A percentile compares a stretch with the other conserved stretches of the same genome.
phyloP scores from a whole-genome alignment of 2,888 invertebrate genomes.

The Mystacides longicornis region DNA sequence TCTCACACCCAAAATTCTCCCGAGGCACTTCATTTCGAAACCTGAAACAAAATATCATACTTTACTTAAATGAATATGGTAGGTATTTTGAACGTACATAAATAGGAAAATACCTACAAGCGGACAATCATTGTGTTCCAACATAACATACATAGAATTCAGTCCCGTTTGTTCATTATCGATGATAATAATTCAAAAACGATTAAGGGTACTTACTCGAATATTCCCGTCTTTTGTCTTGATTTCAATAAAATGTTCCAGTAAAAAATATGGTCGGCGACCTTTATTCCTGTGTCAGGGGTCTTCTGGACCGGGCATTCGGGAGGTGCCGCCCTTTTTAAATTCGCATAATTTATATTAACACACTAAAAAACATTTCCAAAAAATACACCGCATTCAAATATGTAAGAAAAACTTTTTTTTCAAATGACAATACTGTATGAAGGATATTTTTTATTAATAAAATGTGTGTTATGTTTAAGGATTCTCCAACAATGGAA shows the following conservation, averaged over 20 bases:
- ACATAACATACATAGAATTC: neutral
- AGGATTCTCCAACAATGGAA: neutral
- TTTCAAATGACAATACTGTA: neutral
- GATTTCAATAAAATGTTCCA: neutral
- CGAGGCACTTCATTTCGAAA: too few species aligned
- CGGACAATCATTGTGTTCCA: too few species aligned
- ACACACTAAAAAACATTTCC: neutral
- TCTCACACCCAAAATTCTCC: too few species aligned
- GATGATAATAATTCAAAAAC: constrained; percentile 1
- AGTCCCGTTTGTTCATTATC: constrained; percentile 1
- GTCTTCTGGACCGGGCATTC: neutral
- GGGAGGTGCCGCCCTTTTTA: neutral
- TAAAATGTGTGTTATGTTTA: neutral
- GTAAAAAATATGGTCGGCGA: neutral
- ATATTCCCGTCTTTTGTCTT: neutral
- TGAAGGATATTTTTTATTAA: neutral
- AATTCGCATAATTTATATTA: neutral
- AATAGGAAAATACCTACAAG: too few species aligned
- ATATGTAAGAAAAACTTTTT: neutral
- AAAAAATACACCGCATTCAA: neutral
- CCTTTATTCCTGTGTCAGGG: neutral
- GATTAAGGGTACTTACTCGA: neutral
- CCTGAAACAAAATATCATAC: too few species aligned
- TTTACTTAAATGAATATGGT: too few species aligned
- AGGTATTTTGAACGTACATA: too few species aligned